phyloP scores from a whole-genome alignment of 2,797 vertebrate genomes.

The Arctocebus calabarensis region DNA sequence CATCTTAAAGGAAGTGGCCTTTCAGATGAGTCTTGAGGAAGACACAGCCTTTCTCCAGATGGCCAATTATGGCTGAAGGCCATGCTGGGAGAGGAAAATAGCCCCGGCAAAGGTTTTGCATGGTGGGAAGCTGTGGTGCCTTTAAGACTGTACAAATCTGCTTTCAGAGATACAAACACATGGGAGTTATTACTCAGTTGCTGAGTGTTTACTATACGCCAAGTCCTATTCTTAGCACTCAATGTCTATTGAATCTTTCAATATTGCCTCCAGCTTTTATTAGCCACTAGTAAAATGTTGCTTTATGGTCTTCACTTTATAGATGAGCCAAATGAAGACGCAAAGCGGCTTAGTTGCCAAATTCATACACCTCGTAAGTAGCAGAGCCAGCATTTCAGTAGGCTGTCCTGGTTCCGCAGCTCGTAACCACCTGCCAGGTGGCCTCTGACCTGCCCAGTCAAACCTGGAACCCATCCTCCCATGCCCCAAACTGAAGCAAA shows the following conservation, averaged over 20 bases:
- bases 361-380: neutral
- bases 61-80: neutral
- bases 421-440: neutral
- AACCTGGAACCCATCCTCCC: neutral
- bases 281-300: neutral
- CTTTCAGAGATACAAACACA: neutral
- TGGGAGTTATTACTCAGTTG: neutral
- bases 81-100: neutral
- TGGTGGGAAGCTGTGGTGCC: neutral
- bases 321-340: neutral
- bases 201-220: constrained; percentile 44
- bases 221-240: neutral
- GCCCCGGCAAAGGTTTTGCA: neutral
- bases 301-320: neutral
- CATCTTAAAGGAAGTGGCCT: neutral
- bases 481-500: neutral
- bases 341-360: neutral
- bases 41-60: neutral
- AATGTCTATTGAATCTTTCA: neutral
- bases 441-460: neutral
- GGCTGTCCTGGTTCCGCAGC: neutral
- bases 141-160: neutral
- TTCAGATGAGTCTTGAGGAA: constrained; percentile 12
- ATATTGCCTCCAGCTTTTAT: neutral
- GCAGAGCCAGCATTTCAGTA: neutral